Conservation (phyloP, 2,888 invertebrate species). For the Macaria notata region DNA sequence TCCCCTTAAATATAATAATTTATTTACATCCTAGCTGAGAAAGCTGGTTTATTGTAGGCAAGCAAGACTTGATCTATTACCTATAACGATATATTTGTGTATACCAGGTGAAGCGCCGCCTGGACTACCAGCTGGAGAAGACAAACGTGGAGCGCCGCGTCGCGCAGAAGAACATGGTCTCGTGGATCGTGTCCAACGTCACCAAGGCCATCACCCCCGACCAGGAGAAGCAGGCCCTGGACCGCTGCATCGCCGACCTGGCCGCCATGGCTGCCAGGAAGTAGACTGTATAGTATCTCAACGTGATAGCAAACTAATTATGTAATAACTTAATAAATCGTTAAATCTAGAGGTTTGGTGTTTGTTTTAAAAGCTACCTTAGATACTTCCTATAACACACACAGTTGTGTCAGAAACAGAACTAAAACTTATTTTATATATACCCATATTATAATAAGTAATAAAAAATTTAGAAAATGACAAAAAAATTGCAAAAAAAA, state of each 20-base stretch:
- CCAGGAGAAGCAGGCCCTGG: conserved; percentile 94
- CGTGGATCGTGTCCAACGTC: conserved; percentile 95
- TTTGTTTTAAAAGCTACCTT: background rate
- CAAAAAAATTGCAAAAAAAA: too few species aligned
- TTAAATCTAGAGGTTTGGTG: conserved; percentile 36
- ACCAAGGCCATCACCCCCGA: conserved; percentile 94
- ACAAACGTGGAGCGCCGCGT: conserved; percentile 91
- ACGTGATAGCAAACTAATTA: conserved; percentile 6
- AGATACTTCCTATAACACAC: too few species aligned
- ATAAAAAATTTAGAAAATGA: too few species aligned
- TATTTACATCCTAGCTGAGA: too few species aligned
- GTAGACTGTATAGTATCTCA: conserved; percentile 38
- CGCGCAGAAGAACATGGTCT: conserved; percentile 95
- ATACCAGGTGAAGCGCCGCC: conserved; percentile 88
- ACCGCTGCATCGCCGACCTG: conserved; percentile 94
- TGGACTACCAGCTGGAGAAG: conserved; percentile 96
- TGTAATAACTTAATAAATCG: conserved; percentile 43
- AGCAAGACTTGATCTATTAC: too few species aligned
- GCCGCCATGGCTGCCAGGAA: conserved; percentile 84
- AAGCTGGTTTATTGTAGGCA: too few species aligned
- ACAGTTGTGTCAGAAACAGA: too few species aligned
- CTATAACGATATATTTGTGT: too few species aligned
- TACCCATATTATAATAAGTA: too few species aligned
- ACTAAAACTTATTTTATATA: too few species aligned
- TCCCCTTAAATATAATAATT: too few species aligned